Evolutionary conservation across 2,797 vertebrate species (phyloP).

Genomic region (Labeo calbasu): DNA sequence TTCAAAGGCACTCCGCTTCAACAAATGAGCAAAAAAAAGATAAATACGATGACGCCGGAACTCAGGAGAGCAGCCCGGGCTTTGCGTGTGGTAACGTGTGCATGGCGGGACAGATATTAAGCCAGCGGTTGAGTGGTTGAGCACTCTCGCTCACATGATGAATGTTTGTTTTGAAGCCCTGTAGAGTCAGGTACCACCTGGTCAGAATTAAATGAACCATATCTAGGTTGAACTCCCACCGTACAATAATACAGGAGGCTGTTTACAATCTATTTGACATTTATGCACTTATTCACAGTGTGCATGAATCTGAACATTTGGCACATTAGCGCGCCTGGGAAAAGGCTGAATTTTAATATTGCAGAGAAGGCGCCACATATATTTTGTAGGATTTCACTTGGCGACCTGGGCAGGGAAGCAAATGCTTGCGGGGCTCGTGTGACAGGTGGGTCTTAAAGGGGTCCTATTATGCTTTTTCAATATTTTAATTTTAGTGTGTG

Average conservation of each 20-base stretch:
- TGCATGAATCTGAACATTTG: constrained; percentile 39
- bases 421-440: constrained; percentile 31
- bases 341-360: constrained; percentile 25
- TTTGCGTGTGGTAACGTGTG: constrained; percentile 28
- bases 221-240: constrained; percentile 50
- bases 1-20: not conserved
- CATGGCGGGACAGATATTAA: constrained; percentile 21
- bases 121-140: constrained; percentile 4
- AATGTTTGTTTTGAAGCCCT: constrained; percentile 46
- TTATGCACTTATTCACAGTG: constrained; percentile 33
- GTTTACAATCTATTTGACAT: constrained; percentile 52
- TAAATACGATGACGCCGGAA: constrained; percentile 39
- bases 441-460: constrained; percentile 42
- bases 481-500: no score
- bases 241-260: constrained; percentile 39
- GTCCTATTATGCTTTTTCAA: no score
- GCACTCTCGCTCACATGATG: constrained; percentile 25
- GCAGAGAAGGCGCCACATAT: not conserved
- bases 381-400: constrained; percentile 28
- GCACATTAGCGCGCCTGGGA: constrained; percentile 37
- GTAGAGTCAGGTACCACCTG: constrained; percentile 41
- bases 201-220: constrained; percentile 54
- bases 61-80: not conserved
- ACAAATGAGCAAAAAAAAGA: constrained; percentile 1
- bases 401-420: not conserved